Conservation (phyloP, 2,888 invertebrate genomes). For the Fragum whitleyi region DNA sequence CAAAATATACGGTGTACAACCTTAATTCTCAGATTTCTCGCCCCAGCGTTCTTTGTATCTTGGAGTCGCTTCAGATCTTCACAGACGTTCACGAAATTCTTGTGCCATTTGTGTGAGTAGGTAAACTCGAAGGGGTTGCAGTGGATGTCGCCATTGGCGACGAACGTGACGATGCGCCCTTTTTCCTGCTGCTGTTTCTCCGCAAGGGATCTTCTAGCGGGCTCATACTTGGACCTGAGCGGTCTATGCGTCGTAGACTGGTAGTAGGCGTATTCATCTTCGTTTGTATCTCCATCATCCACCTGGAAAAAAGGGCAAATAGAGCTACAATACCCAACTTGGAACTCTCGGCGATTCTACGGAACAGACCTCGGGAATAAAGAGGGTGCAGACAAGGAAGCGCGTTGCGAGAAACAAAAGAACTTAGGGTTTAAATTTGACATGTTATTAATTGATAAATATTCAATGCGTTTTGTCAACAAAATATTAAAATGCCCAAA, state of each 20-base stretch:
- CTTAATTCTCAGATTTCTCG: background rate
- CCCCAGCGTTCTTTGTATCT: background rate
- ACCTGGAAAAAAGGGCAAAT: too few species aligned
- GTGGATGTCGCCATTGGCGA: slow-evolving; percentile 1
- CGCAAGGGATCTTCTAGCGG: slow-evolving; percentile 15
- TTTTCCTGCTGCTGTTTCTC: background rate
- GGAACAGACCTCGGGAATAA: too few species aligned
- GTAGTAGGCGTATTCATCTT: slow-evolving; percentile 1
- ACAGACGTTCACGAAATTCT: slow-evolving; percentile 13
- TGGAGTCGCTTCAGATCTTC: slow-evolving; percentile 27
- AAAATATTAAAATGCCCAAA: too few species aligned
- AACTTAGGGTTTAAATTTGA: too few species aligned
- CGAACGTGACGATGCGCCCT: background rate
- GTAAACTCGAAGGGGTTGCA: slow-evolving; percentile 17
- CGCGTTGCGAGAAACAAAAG: too few species aligned
- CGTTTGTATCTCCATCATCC: background rate
- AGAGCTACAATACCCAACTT: background rate
- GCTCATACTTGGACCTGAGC: slow-evolving; percentile 23
- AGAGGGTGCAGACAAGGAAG: too few species aligned
- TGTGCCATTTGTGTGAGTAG: slow-evolving; percentile 30
- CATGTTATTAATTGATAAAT: too few species aligned
- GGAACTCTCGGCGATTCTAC: too few species aligned
- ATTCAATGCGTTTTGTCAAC: too few species aligned
- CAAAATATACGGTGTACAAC: slow-evolving; percentile 23
- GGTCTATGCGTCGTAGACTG: slow-evolving; percentile 4